These are phyloP conservation scores for Euplexia lucipara DNA, from an alignment of 2,888 invertebrate species.

Conservation along the genomic window DNA sequence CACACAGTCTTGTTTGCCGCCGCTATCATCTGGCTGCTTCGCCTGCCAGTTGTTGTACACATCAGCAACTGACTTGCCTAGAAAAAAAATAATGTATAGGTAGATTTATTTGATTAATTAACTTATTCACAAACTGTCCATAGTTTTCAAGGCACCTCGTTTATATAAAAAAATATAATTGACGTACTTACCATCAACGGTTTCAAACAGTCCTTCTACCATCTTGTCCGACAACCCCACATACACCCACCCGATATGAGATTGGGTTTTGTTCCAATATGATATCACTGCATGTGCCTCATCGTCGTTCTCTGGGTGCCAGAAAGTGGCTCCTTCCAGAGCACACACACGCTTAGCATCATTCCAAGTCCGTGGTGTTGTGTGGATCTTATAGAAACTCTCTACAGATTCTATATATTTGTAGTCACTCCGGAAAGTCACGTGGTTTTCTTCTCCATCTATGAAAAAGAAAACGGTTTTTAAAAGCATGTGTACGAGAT, in stretches of 20 bases:
- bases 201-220: neutral
- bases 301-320: slow-evolving; percentile 75
- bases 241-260: slow-evolving; percentile 53
- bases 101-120: too few species aligned
- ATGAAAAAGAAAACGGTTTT: slow-evolving; percentile 15
- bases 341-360: slow-evolving; percentile 77
- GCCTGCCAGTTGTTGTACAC: neutral
- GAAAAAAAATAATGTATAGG: neutral
- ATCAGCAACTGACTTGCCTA: neutral
- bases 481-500: too few species aligned
- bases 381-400: slow-evolving; percentile 82
- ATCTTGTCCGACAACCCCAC: slow-evolving; percentile 72
- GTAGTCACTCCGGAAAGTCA: slow-evolving; percentile 81
- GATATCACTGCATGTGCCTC: slow-evolving; percentile 72
- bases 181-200: neutral
- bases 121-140: neutral
- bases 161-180: neutral
- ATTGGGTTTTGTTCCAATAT: slow-evolving; percentile 70
- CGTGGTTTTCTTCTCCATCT: slow-evolving; percentile 74
- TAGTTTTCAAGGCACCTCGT: neutral
- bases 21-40: neutral
- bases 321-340: slow-evolving; percentile 77
- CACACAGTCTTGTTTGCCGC: too few species aligned
- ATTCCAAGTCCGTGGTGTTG: slow-evolving; percentile 73
- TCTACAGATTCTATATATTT: slow-evolving; percentile 70